Evolutionary conservation across 2,113 vertebrate genomes (phyloP), one percentile per base, ranked within the genome.

Genomic region (Okapia johnstoni): DNA sequence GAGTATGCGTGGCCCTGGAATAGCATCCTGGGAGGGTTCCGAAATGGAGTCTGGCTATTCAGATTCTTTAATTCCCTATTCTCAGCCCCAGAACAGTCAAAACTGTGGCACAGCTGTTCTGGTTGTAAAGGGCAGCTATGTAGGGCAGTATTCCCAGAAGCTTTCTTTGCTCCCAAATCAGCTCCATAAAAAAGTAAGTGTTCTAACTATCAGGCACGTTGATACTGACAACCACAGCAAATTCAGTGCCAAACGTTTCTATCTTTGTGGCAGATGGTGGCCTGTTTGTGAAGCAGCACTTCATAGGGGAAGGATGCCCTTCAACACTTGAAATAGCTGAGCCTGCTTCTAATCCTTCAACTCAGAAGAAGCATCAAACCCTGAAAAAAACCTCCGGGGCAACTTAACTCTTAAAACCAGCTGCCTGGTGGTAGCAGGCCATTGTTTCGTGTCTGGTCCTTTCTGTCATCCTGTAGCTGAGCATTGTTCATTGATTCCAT

Each of bases 121-220:
- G 99, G 98, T 99, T 99, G 98, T 99, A 99, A 25, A 99, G 99
- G 63, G 99, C 99, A 99, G 98, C 99, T 99, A 98, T 99, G 99
- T 43, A 99, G 98, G 0, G 99, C 99, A 0, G 99, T 98, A 98
- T 99, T 99, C 77, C 99, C 99, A 0, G 99, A 99, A 58, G 99
- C 99, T 0, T 99, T 99, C 98, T 99, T 99, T 0, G 99, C 99
- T 0, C 99, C 98, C 99, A 99, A 99, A 97, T 99, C 99, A 0
- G 99, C 99, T 4, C 99, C 99, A 0, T 99, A 99, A 98, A 99
- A 99, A 84, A 99, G 95, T 36, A 99, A 99, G 98, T 99, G 99
- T 97, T 99, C 99, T 94, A 99, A 98, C 93, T 99, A 99, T 30
- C 99, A 99, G 84, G 99, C 99, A 0, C 99, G 99, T 2, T 98